Conservation (phyloP, 2,888 invertebrate species). For the Penaeus monodon region DNA sequence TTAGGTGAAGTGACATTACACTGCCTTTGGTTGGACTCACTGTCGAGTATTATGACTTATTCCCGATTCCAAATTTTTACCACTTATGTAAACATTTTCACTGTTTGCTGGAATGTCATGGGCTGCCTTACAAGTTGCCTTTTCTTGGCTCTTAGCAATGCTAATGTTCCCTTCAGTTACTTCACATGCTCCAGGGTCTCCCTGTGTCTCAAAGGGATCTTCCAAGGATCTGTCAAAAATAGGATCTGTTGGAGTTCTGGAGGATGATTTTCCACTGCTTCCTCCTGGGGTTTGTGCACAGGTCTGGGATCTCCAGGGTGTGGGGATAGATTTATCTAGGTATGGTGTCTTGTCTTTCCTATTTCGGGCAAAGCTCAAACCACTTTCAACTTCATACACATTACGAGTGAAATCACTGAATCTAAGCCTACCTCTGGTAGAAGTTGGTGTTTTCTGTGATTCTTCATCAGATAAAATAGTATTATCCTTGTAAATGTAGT, state of each 20-base stretch:
- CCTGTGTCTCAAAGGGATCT: slow-evolving; percentile 29
- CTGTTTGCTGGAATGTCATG: no score
- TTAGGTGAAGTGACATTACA: no score
- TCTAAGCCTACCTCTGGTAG: slow-evolving; percentile 4
- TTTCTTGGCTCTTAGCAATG: no score
- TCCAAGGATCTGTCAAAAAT: slow-evolving; percentile 32
- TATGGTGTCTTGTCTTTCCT: slow-evolving; percentile 49
- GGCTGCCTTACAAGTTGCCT: no score
- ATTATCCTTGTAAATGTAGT: background rate
- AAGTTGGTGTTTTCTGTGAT: background rate
- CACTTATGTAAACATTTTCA: no score
- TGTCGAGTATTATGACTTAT: no score
- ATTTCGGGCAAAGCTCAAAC: slow-evolving; percentile 39
- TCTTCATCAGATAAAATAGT: background rate
- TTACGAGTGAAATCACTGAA: slow-evolving; percentile 34
- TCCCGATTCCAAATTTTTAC: no score
- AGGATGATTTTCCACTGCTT: slow-evolving; percentile 36
- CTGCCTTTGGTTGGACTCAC: no score
- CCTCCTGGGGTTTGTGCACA: slow-evolving; percentile 15
- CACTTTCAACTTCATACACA: slow-evolving; percentile 32
- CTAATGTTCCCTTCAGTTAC: no score
- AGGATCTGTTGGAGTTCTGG: slow-evolving; percentile 43
- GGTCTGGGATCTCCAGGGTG: slow-evolving; percentile 13
- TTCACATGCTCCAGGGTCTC: background rate
- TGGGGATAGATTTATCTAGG: slow-evolving; percentile 19